Conservation (phyloP, 1,140 invertebrate species). For the Adelges cooleyi region DNA sequence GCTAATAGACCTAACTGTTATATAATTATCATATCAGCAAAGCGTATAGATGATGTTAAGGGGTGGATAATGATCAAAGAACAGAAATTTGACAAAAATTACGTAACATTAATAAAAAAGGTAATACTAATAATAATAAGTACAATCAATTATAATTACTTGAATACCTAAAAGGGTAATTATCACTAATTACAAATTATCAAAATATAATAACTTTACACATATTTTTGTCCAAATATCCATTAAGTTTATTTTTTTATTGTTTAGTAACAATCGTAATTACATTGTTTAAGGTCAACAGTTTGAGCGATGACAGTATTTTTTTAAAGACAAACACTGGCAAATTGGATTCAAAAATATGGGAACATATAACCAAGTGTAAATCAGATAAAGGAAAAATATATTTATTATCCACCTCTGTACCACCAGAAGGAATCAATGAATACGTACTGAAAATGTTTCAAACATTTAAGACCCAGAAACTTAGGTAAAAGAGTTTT, state of each 20-base stretch:
- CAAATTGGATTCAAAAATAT: not conserved
- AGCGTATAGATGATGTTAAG: not conserved
- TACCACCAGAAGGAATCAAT: not conserved
- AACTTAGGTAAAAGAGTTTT: not conserved
- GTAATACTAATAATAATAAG: not conserved
- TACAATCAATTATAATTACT: too few species aligned
- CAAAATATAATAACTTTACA: too few species aligned
- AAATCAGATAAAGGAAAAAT: not conserved
- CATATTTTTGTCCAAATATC: too few species aligned
- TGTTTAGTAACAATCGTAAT: too few species aligned
- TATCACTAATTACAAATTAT: too few species aligned
- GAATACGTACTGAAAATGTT: not conserved
- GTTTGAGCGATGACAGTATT: too few species aligned
- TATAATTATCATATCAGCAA: not conserved
- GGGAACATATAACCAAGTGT: not conserved
- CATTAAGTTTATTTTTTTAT: too few species aligned
- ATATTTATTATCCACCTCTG: not conserved
- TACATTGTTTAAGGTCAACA: too few species aligned
- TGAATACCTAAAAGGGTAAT: too few species aligned
- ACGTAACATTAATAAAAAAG: not conserved
- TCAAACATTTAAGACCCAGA: not conserved
- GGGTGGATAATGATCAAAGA: not conserved
- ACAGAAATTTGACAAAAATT: not conserved
- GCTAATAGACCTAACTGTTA: not conserved
- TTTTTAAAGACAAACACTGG: too few species aligned